Evolutionary conservation across 2,888 invertebrate species (phyloP).

Genomic region (Cenopis cana): DNA sequence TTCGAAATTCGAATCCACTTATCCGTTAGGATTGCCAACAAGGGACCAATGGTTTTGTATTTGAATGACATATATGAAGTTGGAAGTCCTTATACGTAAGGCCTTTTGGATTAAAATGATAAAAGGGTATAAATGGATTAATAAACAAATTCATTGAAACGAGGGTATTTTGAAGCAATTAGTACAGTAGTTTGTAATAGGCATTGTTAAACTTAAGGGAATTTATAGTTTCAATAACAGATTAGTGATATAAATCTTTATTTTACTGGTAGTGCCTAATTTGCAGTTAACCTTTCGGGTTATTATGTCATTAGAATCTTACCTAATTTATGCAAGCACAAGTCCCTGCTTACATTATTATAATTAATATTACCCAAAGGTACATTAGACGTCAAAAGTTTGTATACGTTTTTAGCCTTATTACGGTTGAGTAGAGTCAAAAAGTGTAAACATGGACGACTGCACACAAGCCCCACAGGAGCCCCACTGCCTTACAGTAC

Average conservation of each 20-base stretch:
- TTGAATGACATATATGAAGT: conserved; percentile 2
- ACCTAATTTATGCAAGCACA: background rate
- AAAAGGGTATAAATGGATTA: conserved; percentile 27
- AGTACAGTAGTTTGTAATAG: conserved; percentile 13
- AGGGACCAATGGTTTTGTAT: background rate
- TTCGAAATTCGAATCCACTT: conserved; percentile 17
- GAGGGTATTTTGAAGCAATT: conserved; percentile 29
- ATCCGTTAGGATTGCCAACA: conserved; percentile 10
- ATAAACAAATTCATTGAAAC: conserved; percentile 22
- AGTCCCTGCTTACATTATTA: background rate
- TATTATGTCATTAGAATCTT: background rate
- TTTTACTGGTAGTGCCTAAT: background rate
- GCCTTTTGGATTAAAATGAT: background rate
- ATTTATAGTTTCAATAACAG: background rate
- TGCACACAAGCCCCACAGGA: too few relatives aligned
- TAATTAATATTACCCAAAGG: too few relatives aligned
- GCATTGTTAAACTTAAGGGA: background rate
- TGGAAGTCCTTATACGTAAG: background rate
- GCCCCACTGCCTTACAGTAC: too few relatives aligned
- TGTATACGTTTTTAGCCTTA: too few relatives aligned
- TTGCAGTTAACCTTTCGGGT: background rate
- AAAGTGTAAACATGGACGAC: too few relatives aligned
- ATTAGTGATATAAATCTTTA: background rate
- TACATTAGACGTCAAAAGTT: too few relatives aligned
- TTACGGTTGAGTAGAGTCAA: too few relatives aligned